Evolutionary conservation across 2,113 vertebrate species (phyloP).

Genomic region (Glaucidium brasilianum): DNA sequence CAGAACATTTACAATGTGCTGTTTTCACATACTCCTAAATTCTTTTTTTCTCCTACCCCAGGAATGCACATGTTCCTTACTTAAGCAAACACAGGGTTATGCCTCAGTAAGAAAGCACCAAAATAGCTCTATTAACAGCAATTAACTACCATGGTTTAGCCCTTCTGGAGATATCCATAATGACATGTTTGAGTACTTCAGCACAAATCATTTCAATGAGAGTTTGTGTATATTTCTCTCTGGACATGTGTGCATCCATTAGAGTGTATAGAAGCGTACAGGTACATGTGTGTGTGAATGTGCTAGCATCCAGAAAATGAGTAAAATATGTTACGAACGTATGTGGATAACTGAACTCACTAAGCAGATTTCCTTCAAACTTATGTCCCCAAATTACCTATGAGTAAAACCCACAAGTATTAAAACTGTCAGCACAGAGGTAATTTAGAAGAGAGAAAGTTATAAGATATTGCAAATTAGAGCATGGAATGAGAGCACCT

Average conservation of each 20-base stretch:
- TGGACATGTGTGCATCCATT: fast-evolving
- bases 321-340: background rate
- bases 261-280: background rate
- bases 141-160: background rate
- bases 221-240: background rate
- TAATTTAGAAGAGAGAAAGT: background rate
- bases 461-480: background rate
- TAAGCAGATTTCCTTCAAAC: background rate
- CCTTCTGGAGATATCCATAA: background rate
- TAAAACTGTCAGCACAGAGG: background rate
- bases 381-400: background rate
- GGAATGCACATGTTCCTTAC: background rate
- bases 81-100: background rate
- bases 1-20: background rate
- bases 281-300: too few relatives aligned
- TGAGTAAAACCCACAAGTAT: background rate
- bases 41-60: background rate
- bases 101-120: background rate
- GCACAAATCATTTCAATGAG: background rate
- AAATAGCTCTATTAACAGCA: background rate
- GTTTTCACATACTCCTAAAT: background rate
- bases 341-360: background rate
- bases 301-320: background rate
- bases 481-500: background rate
- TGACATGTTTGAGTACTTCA: background rate